These are phyloP conservation scores for Lasioglossum figueresi DNA, from an alignment of 2,888 invertebrate species.

Conservation along the genomic window DNA sequence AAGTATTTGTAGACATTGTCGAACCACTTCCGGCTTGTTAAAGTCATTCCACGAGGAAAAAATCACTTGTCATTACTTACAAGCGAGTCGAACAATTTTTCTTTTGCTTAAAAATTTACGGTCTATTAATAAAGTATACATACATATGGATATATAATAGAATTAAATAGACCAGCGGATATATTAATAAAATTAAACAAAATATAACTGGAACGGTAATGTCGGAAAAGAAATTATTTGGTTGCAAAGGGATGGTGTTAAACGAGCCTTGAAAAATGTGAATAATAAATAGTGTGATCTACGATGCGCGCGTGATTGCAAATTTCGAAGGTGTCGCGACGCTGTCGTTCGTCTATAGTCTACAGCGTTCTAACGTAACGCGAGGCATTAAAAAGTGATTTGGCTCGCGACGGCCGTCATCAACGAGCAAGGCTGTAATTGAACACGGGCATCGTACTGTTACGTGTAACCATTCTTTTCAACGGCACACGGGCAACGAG, in stretches of 20 bases:
- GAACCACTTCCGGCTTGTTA: neutral
- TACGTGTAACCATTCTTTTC: neutral
- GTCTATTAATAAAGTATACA: neutral
- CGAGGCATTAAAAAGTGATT: neutral
- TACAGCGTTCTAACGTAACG: neutral
- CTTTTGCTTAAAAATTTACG: neutral
- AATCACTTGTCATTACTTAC: neutral
- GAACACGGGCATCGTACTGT: conserved; percentile 5
- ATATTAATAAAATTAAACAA: neutral
- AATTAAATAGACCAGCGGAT: neutral
- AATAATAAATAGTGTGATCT: neutral
- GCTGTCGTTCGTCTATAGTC: neutral
- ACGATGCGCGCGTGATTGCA: neutral
- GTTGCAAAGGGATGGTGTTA: neutral
- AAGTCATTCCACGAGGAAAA: neutral
- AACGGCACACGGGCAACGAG: conserved; percentile 25
- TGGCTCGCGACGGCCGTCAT: neutral
- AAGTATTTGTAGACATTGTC: neutral
- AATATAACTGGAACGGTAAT: no score
- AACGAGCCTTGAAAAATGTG: neutral
- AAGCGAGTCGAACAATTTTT: neutral
- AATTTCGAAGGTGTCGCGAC: neutral
- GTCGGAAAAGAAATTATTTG: neutral
- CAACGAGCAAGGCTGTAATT: neutral
- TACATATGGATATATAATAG: no score